These are phyloP conservation scores for Labeo catla DNA, from an alignment of 2,113 vertebrate genomes.

Conservation along the genomic window DNA sequence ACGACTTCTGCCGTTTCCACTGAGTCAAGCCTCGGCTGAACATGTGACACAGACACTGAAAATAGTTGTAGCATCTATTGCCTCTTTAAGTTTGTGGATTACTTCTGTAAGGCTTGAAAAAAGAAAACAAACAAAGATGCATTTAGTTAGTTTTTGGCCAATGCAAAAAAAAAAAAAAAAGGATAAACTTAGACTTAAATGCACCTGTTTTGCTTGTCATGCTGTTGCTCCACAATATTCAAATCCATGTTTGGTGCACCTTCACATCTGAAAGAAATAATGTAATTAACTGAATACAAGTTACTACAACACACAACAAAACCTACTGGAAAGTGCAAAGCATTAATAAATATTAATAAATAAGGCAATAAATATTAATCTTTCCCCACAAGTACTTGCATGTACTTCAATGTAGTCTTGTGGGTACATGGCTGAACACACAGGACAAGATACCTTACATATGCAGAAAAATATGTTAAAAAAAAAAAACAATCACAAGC, in stretches of 20 bases:
- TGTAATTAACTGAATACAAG: neutral
- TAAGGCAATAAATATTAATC: too few relatives aligned
- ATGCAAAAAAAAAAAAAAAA: neutral
- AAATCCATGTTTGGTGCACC: neutral
- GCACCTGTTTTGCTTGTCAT: neutral
- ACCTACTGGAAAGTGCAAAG: neutral
- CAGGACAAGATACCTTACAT: conserved; percentile 19
- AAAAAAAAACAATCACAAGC: too few relatives aligned
- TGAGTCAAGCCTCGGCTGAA: neutral
- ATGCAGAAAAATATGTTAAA: neutral
- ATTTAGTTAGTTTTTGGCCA: neutral
- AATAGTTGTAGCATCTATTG: neutral
- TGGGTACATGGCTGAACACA: conserved; percentile 8
- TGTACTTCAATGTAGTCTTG: neutral
- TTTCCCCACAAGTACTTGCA: too few relatives aligned
- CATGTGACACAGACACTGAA: conserved; percentile 23
- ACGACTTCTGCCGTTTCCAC: neutral
- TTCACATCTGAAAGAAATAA: neutral
- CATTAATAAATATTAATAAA: too few relatives aligned
- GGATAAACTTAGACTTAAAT: neutral
- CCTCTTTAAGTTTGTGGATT: too few relatives aligned
- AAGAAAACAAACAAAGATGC: neutral
- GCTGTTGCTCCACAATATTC: neutral
- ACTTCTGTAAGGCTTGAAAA: conserved; percentile 5
- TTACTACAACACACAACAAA: neutral